These are phyloP conservation scores for Eupithecia pulchellata DNA, from an alignment of 2,888 invertebrate genomes.

Conservation along the genomic window DNA sequence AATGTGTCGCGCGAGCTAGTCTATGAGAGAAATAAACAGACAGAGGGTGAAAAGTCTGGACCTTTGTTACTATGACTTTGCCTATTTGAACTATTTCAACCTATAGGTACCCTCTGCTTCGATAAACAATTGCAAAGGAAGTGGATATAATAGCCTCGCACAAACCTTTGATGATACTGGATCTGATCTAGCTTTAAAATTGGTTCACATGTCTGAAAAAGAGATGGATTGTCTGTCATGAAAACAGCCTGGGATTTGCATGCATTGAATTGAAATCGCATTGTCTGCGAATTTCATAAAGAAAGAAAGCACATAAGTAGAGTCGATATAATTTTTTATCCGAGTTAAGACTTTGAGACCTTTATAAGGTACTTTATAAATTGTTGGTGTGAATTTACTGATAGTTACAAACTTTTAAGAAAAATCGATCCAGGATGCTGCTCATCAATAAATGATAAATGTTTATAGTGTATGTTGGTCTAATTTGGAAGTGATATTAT, in stretches of 20 bases:
- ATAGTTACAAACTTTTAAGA: background rate
- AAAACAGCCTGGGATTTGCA: slow-evolving; percentile 25
- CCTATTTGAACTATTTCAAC: slow-evolving; percentile 45
- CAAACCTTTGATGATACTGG: slow-evolving; percentile 37
- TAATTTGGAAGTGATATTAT: background rate
- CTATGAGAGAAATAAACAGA: slow-evolving; percentile 34
- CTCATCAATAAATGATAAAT: no score
- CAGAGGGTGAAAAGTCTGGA: slow-evolving; percentile 42
- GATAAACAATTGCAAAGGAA: slow-evolving; percentile 32
- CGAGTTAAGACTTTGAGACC: background rate
- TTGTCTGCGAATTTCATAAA: slow-evolving; percentile 20
- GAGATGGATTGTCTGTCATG: slow-evolving; percentile 20
- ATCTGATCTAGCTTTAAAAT: slow-evolving; percentile 30
- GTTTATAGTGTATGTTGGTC: background rate
- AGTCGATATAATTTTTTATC: background rate
- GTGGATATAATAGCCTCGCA: slow-evolving; percentile 26
- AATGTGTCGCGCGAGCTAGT: slow-evolving; percentile 46
- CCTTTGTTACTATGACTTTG: slow-evolving; percentile 41
- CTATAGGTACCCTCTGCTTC: slow-evolving; percentile 34
- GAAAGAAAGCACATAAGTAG: slow-evolving; percentile 6
- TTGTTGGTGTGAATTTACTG: background rate
- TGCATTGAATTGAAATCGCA: slow-evolving; percentile 22
- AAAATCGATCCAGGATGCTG: background rate
- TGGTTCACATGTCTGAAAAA: slow-evolving; percentile 26
- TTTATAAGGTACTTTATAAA: background rate